Base-by-base conservation (phyloP, 2,797 vertebrate genomes). In the Sorex maritimensis region DNA sequence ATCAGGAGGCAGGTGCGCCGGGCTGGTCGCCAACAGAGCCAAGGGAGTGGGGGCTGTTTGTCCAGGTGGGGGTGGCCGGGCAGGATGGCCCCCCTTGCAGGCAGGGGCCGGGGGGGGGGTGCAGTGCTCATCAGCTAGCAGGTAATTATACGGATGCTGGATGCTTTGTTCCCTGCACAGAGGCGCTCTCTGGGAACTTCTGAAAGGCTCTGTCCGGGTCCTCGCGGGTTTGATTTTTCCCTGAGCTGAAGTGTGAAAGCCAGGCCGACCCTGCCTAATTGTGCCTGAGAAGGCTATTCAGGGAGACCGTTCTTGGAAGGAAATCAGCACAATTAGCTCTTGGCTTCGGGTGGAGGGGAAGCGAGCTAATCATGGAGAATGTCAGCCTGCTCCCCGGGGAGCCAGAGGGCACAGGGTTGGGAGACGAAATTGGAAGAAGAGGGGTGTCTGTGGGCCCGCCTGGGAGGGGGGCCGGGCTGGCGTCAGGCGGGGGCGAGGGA, bases 301-400 rank as follows among this genome's bases (percentile, higher is more conserved):
- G 92, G 93, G 92, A 92, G 84, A 49, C 79, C 12, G 19, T 83
- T 92, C 94, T 96, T 95, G 95, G 96, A 95, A 96, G 91, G 72
- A 91, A 95, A 95, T 95, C 93, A 97, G 97, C 95, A 96, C 94
- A 91, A 96, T 97, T 93, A 95, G 93, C 96, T 95, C 83, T 91
- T 81, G 82, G 94, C 94, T 80, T 89, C 1, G 6, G 80, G 44
- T 55, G 73, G 80, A 74, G 58, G 68, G 88, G 86, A 81, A n/a
- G 52, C 23, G 1, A 87, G 94, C 92, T 92, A 44, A n/a, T 81
- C 68, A 55, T 6, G 74, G 82, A 61, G 86, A 96, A 94, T 92
- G 93, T 89, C 97, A 96, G 95, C 81, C 93, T 41, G 91, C 93
- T 93, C 93, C 94, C 23, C 0, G 38, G 92, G 88, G 87, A 84